Conservation (phyloP, 2,888 invertebrate species). For the Girardia tigrina region DNA sequence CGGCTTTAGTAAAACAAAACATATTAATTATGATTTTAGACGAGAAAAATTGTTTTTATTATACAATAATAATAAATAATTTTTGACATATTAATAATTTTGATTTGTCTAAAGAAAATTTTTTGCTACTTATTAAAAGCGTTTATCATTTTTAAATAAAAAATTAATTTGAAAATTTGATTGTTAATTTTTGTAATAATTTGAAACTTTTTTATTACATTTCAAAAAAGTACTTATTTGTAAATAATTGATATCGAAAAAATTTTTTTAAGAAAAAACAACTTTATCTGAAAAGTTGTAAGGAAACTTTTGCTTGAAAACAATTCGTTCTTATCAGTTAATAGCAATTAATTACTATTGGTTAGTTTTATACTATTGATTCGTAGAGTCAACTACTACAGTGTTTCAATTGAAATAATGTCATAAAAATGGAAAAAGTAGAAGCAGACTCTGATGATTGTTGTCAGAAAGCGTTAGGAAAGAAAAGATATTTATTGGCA, state of each 20-base stretch:
- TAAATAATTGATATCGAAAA: neutral
- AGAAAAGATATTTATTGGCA: conserved; percentile 13
- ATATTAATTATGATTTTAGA: too few relatives aligned
- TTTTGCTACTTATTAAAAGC: too few relatives aligned
- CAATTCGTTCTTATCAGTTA: neutral
- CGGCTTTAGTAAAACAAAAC: neutral
- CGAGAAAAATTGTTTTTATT: too few relatives aligned
- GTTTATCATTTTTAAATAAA: too few relatives aligned
- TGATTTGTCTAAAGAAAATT: too few relatives aligned
- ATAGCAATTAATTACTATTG: neutral
- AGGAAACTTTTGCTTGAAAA: too few relatives aligned
- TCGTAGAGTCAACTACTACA: neutral
- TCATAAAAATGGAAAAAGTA: neutral
- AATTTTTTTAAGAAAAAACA: neutral
- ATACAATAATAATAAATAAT: too few relatives aligned
- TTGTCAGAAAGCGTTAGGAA: neutral
- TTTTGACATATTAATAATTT: too few relatives aligned
- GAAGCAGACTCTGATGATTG: neutral
- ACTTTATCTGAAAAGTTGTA: too few relatives aligned
- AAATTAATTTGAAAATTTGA: too few relatives aligned
- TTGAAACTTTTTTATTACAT: neutral
- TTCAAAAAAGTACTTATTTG: too few relatives aligned
- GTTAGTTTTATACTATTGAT: neutral
- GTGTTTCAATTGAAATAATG: neutral
- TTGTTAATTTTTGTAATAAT: too few relatives aligned